phyloP scores from a whole-genome alignment of 2,113 vertebrate species.

The Myotis brandtii region DNA sequence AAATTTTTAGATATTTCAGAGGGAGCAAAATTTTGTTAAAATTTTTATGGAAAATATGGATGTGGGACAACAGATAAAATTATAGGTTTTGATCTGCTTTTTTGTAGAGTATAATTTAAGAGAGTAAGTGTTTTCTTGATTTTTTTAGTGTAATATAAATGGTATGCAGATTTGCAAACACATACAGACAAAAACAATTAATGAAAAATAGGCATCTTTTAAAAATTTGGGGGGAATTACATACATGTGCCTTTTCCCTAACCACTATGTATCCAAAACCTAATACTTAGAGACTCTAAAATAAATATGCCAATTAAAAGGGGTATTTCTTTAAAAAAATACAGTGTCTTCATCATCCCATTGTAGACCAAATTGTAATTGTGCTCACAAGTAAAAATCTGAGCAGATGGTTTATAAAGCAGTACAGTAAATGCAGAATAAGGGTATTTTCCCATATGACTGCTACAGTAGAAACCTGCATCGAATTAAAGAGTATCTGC shows the following conservation, averaged over 20 bases:
- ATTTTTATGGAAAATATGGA: slow-evolving; percentile 34
- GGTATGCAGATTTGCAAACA: slow-evolving; percentile 23
- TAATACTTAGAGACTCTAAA: slow-evolving; percentile 35
- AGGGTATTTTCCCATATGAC: slow-evolving; percentile 82
- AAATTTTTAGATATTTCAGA: slow-evolving; percentile 44
- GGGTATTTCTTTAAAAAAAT: not conserved
- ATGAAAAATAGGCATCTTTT: not conserved
- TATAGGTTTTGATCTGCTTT: not conserved
- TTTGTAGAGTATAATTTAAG: slow-evolving; percentile 6
- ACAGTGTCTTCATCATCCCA: slow-evolving; percentile 21
- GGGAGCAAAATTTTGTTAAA: slow-evolving; percentile 19
- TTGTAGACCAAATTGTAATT: slow-evolving; percentile 70
- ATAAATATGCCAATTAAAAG: slow-evolving; percentile 47
- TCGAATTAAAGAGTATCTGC: slow-evolving; percentile 78
- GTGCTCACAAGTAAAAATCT: slow-evolving; percentile 74
- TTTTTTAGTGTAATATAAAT: not conserved
- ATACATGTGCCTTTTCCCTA: not conserved
- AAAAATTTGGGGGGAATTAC: not conserved
- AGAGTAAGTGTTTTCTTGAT: slow-evolving; percentile 31
- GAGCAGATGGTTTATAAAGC: slow-evolving; percentile 78
- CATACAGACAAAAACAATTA: slow-evolving; percentile 14
- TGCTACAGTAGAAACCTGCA: slow-evolving; percentile 76
- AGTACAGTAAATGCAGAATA: slow-evolving; percentile 79
- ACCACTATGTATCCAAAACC: slow-evolving; percentile 7
- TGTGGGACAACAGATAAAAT: not conserved